These are phyloP conservation scores for Sturmia bella DNA, from an alignment of 2,888 invertebrate species.

Conservation along the genomic window DNA sequence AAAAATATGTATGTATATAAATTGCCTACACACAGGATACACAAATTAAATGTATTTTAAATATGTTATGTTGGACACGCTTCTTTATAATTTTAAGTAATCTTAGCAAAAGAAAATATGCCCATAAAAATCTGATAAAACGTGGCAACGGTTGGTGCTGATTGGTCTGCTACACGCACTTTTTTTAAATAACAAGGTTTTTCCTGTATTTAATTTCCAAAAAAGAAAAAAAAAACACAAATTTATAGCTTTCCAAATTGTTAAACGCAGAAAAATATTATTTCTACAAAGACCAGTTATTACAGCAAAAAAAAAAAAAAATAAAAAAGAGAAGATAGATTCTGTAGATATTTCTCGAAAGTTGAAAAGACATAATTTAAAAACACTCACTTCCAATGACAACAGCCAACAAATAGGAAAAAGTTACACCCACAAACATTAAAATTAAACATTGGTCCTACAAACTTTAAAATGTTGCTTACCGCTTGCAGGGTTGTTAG, in stretches of 20 bases:
- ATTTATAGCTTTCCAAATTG: conserved; percentile 76
- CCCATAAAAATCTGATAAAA: conserved; percentile 42
- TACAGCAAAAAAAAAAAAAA: conserved; percentile 37
- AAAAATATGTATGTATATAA: conserved; percentile 32
- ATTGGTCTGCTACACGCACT: conserved; percentile 59
- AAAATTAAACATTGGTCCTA: conserved; percentile 54
- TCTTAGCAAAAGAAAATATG: conserved; percentile 17
- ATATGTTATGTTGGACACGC: conserved; percentile 69
- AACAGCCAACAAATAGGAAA: conserved; percentile 37
- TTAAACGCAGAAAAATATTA: conserved; percentile 25
- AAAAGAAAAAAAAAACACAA: conserved; percentile 56
- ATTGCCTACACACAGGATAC: conserved; percentile 34
- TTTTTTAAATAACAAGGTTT: conserved; percentile 60
- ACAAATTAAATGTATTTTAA: conserved; percentile 59
- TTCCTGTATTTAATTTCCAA: conserved; percentile 50
- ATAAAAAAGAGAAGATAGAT: too few relatives aligned
- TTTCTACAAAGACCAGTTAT: conserved; percentile 39
- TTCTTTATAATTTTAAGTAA: conserved; percentile 20
- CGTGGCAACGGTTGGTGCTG: conserved; percentile 62
- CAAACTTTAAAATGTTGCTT: conserved; percentile 27
- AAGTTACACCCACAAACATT: conserved; percentile 50
- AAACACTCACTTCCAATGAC: conserved; percentile 67
- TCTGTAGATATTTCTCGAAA: conserved; percentile 62
- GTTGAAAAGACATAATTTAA: conserved; percentile 73
- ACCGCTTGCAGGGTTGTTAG: conserved; percentile 49